A percentile compares a stretch with the other conserved stretches of the same genome.
These are phyloP conservation scores for Synergus gifuensis DNA, from an alignment of 2,888 invertebrate genomes.

Conservation along the genomic window DNA sequence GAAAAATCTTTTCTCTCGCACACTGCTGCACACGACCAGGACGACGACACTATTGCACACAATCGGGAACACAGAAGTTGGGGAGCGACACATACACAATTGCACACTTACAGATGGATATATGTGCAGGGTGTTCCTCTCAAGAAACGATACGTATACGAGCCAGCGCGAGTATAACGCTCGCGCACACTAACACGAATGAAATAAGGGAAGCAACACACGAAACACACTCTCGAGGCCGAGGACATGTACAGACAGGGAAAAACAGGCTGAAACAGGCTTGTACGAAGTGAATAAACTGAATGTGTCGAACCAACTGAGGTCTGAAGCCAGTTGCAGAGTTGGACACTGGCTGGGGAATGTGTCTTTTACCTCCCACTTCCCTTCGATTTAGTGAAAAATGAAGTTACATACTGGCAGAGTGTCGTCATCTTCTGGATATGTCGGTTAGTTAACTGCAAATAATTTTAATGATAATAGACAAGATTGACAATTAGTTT, in stretches of 20 bases:
- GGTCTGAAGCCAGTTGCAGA: no score
- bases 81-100: neutral
- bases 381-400: neutral
- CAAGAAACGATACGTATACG: neutral
- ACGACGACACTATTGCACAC: conserved; percentile 21
- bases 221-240: conserved; percentile 18
- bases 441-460: neutral
- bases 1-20: conserved; percentile 23
- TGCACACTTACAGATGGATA: neutral
- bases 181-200: conserved; percentile 6
- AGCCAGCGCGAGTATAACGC: neutral
- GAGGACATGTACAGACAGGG: conserved; percentile 11
- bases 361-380: conserved; percentile 16
- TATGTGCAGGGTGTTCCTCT: neutral
- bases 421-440: neutral
- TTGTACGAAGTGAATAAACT: conserved; percentile 26
- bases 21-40: conserved; percentile 24
- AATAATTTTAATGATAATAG: neutral
- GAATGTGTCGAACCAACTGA: conserved; percentile 12
- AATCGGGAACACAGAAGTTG: neutral
- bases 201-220: conserved; percentile 13
- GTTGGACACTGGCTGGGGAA: neutral
- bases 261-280: neutral
- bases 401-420: neutral
- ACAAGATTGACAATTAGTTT: neutral